Evolutionary conservation across 2,797 vertebrate species (phyloP), one percentile per base, ranked within the genome.

Genomic region (Graptemys geographica): DNA sequence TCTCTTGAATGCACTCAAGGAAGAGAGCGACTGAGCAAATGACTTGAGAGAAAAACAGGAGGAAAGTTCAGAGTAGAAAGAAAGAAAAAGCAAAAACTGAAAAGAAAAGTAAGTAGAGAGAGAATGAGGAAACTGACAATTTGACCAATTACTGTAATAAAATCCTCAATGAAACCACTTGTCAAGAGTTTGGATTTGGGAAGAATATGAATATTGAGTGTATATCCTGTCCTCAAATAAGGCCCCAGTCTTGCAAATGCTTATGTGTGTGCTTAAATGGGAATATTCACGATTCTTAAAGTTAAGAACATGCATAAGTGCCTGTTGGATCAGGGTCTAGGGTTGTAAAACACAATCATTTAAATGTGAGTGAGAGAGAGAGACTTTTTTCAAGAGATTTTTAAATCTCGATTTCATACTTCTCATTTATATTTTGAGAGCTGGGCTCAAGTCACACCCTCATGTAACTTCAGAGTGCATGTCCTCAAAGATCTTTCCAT

Each of bases 351-450:
- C 93, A 88, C 8, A 62, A 16, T 79, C 31, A 5, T 83, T 84
- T 55, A 83, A 65, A 90, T 8, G 5, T 52, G 25, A 80, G 3
- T 31, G 7, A 47, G 81, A 4, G 12, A 44, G 31, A 8, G 18
- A 80, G 28, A 8, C 57, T 84, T 62, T 8, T 78, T 87, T 0
- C 0, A 2, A 16, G 8, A 37, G 0, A 1, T 13, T 10, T 86
- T 92, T 44, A 93, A 21, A 69, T 82, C 23, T 59, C 13, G 19
- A 16, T 81, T 93, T 90, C 44, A 8, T 84, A 31, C 6, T 10
- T 86, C 3, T 11, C 9, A 8, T 6, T 82, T 88, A 1, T 0
- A 6, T 82, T 94, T 96, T 94, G 72, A 80, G 79, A 41, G 6
- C 56, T 33, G 1, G 86, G 82, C 31, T 55, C 2, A 65, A 49